Evolutionary conservation across 2,797 vertebrate genomes (phyloP).

Genomic region (Etheostoma nigrum): DNA sequence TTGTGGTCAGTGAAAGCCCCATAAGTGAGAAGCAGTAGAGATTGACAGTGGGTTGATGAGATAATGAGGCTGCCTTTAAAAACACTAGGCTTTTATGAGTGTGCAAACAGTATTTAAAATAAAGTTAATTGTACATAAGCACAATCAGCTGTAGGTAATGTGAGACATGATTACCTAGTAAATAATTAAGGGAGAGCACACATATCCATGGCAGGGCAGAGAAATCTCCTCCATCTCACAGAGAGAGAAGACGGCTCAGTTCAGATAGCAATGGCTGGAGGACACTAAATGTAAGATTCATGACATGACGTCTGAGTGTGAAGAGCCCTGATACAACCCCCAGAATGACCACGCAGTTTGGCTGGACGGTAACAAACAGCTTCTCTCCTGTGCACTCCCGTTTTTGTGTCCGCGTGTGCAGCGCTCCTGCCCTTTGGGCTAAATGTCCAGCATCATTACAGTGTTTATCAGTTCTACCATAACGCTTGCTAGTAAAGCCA

Average conservation of each 20-base stretch:
- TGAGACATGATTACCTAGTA: slow-evolving; percentile 57
- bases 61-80: slow-evolving; percentile 80
- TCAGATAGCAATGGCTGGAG: not conserved
- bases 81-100: slow-evolving; percentile 77
- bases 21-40: slow-evolving; percentile 50
- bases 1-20: slow-evolving; percentile 61
- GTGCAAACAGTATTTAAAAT: slow-evolving; percentile 76
- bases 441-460: slow-evolving; percentile 52
- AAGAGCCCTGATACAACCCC: not conserved
- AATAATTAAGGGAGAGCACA: slow-evolving; percentile 62
- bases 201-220: slow-evolving; percentile 26
- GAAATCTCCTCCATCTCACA: slow-evolving; percentile 13
- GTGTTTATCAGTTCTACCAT: slow-evolving; percentile 67
- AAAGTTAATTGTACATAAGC: slow-evolving; percentile 79
- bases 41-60: slow-evolving; percentile 76
- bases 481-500: slow-evolving; percentile 85
- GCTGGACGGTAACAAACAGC: not conserved
- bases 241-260: not conserved
- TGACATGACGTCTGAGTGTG: not conserved
- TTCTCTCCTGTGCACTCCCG: not conserved
- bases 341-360: not conserved
- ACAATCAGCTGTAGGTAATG: slow-evolving; percentile 78
- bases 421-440: slow-evolving; percentile 33
- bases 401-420: not conserved
- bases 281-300: not conserved